Evolutionary conservation across 2,113 vertebrate species (phyloP).

Genomic region (Propithecus coquereli): DNA sequence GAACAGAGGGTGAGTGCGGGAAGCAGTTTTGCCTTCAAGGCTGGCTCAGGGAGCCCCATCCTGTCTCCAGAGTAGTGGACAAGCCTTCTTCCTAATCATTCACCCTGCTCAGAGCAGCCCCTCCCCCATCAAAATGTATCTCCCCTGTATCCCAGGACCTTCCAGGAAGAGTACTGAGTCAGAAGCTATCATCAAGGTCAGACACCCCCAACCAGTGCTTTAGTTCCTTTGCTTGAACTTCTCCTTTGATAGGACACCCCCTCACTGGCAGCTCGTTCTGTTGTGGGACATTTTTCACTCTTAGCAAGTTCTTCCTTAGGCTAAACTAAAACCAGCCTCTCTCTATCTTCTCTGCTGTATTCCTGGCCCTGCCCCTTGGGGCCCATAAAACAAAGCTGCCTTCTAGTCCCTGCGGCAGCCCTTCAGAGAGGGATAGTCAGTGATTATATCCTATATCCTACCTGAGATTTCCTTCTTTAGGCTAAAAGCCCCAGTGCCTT

Average conservation of each 20-base stretch:
- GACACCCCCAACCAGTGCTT: accelerated
- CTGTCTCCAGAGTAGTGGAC: not conserved
- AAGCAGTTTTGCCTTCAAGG: not conserved
- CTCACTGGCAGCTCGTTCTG: not conserved
- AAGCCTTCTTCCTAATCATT: not conserved
- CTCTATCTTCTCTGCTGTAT: not conserved
- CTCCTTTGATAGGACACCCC: not conserved
- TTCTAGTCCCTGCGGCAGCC: not conserved
- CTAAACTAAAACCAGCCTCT: not conserved
- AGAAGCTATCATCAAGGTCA: not conserved
- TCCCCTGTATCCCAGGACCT: not conserved
- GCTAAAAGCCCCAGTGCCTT: not conserved
- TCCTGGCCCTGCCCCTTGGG: not conserved
- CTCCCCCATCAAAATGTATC: not conserved
- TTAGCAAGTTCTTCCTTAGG: not conserved
- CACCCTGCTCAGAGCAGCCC: not conserved
- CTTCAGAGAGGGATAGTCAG: not conserved
- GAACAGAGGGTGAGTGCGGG: conserved; percentile 82
- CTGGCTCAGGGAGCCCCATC: not conserved
- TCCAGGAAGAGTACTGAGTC: not conserved
- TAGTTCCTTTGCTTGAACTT: not conserved
- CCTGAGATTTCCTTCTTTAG: not conserved
- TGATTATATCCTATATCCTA: not conserved
- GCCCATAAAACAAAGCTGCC: not conserved
- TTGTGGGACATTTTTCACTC: not conserved